phyloP scores from a whole-genome alignment of 1,140 invertebrate species.

The Apis mellifera region DNA sequence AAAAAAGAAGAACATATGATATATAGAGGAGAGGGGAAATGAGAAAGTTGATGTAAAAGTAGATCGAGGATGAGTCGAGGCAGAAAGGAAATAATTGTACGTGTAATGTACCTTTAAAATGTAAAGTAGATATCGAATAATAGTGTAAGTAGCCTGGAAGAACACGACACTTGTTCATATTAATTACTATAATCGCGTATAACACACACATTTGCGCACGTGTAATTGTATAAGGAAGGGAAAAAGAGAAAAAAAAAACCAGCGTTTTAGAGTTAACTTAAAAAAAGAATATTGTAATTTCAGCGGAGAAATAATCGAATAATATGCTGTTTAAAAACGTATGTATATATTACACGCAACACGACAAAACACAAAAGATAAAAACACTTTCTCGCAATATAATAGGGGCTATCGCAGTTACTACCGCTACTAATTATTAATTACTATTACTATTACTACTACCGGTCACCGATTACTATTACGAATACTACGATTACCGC shows the following conservation, averaged over 20 bases:
- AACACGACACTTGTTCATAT: conserved; percentile 59
- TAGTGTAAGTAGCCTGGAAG: conserved; percentile 58
- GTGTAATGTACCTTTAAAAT: conserved; percentile 64
- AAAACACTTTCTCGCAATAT: conserved; percentile 41
- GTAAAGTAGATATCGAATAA: conserved; percentile 58
- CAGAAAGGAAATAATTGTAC: conserved; percentile 9
- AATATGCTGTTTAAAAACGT: not conserved
- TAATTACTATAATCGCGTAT: conserved; percentile 32
- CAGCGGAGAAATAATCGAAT: conserved; percentile 2
- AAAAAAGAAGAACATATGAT: not conserved
- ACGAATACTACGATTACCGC: conserved; percentile 36
- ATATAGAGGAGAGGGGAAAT: not conserved
- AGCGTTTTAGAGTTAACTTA: conserved; percentile 10
- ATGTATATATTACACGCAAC: conserved; percentile 28
- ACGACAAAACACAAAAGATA: not conserved
- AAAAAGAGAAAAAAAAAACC: not conserved
- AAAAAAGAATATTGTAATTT: not conserved
- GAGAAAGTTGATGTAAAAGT: not conserved
- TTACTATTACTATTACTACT: conserved; percentile 46
- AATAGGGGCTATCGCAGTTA: conserved; percentile 50
- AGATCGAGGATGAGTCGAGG: not conserved
- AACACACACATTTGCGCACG: conserved; percentile 4
- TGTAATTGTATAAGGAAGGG: conserved; percentile 6
- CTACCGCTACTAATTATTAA: conserved; percentile 53
- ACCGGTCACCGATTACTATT: conserved; percentile 43